phyloP scores from a whole-genome alignment of 2,797 vertebrate genomes.

The Tarsius wallacei region DNA sequence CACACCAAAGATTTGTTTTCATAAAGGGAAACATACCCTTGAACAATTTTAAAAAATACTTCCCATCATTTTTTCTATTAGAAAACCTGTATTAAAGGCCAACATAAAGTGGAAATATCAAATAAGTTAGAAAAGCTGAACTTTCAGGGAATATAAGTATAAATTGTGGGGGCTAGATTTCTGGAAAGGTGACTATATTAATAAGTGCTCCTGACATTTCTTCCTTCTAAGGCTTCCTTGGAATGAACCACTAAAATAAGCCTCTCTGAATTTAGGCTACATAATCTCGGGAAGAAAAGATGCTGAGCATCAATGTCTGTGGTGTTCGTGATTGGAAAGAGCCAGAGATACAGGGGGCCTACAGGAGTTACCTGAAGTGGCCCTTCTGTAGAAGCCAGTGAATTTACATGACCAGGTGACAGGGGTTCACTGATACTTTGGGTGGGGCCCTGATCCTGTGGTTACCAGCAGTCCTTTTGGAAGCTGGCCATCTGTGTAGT shows the following conservation, averaged over 20 bases:
- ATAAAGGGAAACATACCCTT: not conserved
- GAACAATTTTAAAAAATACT: not conserved
- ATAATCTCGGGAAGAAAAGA: not conserved
- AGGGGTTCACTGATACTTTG: not conserved
- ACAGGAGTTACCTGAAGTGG: not conserved
- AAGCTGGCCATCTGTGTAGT: not conserved
- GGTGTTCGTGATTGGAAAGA: not conserved
- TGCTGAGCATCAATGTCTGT: not conserved
- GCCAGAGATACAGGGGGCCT: not conserved
- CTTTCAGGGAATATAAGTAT: not conserved
- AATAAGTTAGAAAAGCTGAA: not conserved
- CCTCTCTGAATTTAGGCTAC: not conserved
- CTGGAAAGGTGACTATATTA: not conserved
- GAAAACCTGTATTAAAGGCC: not conserved
- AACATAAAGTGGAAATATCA: not conserved
- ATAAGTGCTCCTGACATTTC: not conserved
- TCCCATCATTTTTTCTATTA: not conserved
- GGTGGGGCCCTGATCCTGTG: not conserved
- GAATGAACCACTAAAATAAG: slow-evolving; percentile 19
- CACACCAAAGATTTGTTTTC: slow-evolving; percentile 21
- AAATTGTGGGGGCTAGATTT: not conserved
- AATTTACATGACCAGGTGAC: not conserved
- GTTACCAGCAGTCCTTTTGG: not conserved
- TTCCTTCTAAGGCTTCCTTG: not conserved
- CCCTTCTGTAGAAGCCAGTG: not conserved